These are phyloP conservation scores for Agrochola macilenta DNA, from an alignment of 2,888 invertebrate genomes.

Conservation along the genomic window DNA sequence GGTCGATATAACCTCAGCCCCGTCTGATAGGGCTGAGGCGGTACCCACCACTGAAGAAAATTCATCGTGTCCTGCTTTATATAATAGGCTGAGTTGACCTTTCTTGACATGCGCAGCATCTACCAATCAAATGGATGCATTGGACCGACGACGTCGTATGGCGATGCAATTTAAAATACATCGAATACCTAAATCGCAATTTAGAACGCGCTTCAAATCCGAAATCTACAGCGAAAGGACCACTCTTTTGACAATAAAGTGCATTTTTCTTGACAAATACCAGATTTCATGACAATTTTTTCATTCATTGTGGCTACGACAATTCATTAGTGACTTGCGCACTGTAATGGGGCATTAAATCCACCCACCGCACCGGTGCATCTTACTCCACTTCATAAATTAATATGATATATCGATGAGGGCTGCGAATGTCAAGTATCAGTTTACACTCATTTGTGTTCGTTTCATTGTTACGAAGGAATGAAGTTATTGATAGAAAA, in stretches of 20 bases:
- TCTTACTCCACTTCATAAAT: conserved; percentile 16
- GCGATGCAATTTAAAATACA: conserved; percentile 10
- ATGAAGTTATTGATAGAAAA: too few species aligned
- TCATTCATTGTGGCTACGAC: not conserved
- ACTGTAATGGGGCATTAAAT: conserved; percentile 1
- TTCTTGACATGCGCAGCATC: conserved; percentile 1
- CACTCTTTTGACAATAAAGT: not conserved
- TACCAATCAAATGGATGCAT: conserved; percentile 29
- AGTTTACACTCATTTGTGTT: not conserved
- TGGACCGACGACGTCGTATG: not conserved
- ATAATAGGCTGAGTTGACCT: conserved; percentile 8
- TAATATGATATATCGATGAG: conserved; percentile 26
- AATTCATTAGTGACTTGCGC: conserved; percentile 25
- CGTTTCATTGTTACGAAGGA: not conserved
- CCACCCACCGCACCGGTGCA: not conserved
- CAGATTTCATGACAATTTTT: not conserved
- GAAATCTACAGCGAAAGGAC: not conserved
- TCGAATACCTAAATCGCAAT: not conserved
- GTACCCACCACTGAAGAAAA: conserved; percentile 30
- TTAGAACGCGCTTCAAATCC: not conserved
- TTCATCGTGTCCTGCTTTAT: conserved; percentile 9
- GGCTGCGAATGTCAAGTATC: not conserved
- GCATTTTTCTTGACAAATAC: not conserved
- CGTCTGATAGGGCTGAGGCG: not conserved
- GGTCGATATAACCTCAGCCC: conserved; percentile 34